phyloP scores from a whole-genome alignment of 92 coral and sea anemone genomes.

The Palythoa grandis region DNA sequence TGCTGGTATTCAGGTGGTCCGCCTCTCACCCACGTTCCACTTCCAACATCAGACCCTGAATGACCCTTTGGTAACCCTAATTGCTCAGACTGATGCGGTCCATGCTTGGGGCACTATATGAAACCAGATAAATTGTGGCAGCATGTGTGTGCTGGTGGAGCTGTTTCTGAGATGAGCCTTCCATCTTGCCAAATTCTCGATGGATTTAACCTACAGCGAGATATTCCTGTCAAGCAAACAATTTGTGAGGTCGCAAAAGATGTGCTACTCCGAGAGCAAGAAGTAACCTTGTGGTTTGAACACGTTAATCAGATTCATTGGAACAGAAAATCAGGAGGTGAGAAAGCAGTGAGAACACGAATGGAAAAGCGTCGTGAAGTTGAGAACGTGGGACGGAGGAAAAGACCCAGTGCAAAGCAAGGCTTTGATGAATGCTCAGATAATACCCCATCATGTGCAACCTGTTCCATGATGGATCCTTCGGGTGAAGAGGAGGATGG shows the following conservation, averaged over 20 bases:
- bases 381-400: slow-evolving; percentile 33
- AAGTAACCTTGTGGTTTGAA: slow-evolving; percentile 57
- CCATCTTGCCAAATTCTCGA: slow-evolving; percentile 58
- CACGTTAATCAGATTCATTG: slow-evolving; percentile 53
- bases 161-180: slow-evolving; percentile 51
- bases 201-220: slow-evolving; percentile 44
- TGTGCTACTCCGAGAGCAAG: slow-evolving; percentile 56
- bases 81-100: slow-evolving; percentile 53
- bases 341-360: slow-evolving; percentile 57
- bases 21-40: slow-evolving; percentile 46
- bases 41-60: slow-evolving; percentile 52
- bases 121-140: slow-evolving; percentile 63
- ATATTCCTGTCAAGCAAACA: slow-evolving; percentile 38
- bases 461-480: slow-evolving; percentile 31
- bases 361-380: slow-evolving; percentile 49
- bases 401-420: slow-evolving; percentile 21
- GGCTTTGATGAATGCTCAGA: slow-evolving; percentile 36
- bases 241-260: slow-evolving; percentile 47
- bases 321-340: slow-evolving; percentile 58
- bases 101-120: slow-evolving; percentile 52
- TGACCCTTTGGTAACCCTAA: slow-evolving; percentile 47
- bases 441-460: slow-evolving; percentile 30
- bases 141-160: slow-evolving; percentile 52
- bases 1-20: slow-evolving; percentile 56
- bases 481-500: slow-evolving; percentile 32